phyloP scores from a whole-genome alignment of 2,888 invertebrate genomes.

The Mythimna impura region DNA sequence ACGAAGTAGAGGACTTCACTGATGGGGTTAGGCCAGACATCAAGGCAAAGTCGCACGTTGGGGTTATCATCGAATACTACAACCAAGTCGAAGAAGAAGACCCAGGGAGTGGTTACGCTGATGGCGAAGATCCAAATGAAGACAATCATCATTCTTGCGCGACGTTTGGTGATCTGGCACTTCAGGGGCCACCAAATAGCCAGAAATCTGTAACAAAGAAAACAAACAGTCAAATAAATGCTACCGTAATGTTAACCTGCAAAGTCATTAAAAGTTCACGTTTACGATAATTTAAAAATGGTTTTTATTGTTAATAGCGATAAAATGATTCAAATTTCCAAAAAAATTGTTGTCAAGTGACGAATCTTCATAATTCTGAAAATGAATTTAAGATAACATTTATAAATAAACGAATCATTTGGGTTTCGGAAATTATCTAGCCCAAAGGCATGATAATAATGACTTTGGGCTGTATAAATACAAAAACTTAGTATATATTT shows the following conservation, averaged over 20 bases:
- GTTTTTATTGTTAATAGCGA: slow-evolving; percentile 1
- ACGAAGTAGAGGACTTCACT: slow-evolving; percentile 96
- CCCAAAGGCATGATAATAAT: not conserved
- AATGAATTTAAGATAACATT: not conserved
- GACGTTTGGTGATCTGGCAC: slow-evolving; percentile 96
- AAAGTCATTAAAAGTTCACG: not conserved
- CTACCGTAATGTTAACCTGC: not conserved
- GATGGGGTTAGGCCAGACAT: slow-evolving; percentile 96
- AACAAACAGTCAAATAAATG: slow-evolving; percentile 37
- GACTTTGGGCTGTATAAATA: too few species aligned
- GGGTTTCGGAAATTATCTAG: not conserved
- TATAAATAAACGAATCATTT: not conserved
- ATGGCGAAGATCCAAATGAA: slow-evolving; percentile 97
- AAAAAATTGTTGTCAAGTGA: not conserved
- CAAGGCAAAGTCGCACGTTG: slow-evolving; percentile 94
- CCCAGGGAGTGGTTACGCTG: slow-evolving; percentile 96
- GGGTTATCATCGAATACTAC: slow-evolving; percentile 94
- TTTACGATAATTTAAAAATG: not conserved
- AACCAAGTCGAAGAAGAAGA: slow-evolving; percentile 96
- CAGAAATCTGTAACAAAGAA: slow-evolving; percentile 94
- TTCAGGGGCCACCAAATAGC: slow-evolving; percentile 99
- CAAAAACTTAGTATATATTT: too few species aligned
- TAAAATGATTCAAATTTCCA: not conserved
- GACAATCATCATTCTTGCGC: slow-evolving; percentile 96
- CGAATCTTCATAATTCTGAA: not conserved